Conservation (phyloP, 1,140 invertebrate genomes). For the Aphaenogaster floridana region DNA sequence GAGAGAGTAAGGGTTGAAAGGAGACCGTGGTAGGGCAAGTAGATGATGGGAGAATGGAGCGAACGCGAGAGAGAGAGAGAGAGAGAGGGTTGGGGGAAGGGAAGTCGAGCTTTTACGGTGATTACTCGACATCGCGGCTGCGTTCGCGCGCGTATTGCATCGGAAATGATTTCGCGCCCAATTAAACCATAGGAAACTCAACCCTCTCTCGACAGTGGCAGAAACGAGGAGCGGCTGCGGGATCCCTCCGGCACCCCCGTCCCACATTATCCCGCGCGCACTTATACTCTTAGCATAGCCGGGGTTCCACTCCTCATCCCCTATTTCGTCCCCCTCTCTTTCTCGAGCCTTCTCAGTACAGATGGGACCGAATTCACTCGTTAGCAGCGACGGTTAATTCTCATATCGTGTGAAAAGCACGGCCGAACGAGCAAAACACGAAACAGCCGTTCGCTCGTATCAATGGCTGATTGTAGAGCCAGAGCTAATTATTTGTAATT, state of each 20-base stretch:
- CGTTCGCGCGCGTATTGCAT: slow-evolving; percentile 85
- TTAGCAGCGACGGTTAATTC: slow-evolving; percentile 64
- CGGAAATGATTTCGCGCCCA: slow-evolving; percentile 87
- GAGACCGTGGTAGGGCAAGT: background rate
- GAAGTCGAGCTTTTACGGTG: slow-evolving; percentile 83
- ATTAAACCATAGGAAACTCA: slow-evolving; percentile 86
- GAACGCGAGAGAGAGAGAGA: background rate
- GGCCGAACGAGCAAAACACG: background rate
- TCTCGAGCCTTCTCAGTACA: slow-evolving; percentile 66
- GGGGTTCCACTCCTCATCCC: slow-evolving; percentile 60
- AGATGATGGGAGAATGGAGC: slow-evolving; percentile 17
- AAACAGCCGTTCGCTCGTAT: background rate
- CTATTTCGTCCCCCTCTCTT: background rate
- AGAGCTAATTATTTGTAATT: slow-evolving; percentile 48
- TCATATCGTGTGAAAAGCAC: slow-evolving; percentile 69
- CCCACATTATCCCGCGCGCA: slow-evolving; percentile 67
- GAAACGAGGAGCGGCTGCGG: slow-evolving; percentile 47
- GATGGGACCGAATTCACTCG: slow-evolving; percentile 80
- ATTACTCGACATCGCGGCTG: slow-evolving; percentile 83
- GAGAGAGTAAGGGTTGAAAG: slow-evolving; percentile 23
- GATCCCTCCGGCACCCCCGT: slow-evolving; percentile 59
- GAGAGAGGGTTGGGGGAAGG: slow-evolving; percentile 23
- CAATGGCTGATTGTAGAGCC: slow-evolving; percentile 11
- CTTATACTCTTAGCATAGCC: slow-evolving; percentile 81
- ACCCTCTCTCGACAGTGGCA: slow-evolving; percentile 75